Percentiles rank a stretch among this genome's conserved stretches.
phyloP scores from a whole-genome alignment of 1,140 invertebrate species.

The Ceratina calcarata region DNA sequence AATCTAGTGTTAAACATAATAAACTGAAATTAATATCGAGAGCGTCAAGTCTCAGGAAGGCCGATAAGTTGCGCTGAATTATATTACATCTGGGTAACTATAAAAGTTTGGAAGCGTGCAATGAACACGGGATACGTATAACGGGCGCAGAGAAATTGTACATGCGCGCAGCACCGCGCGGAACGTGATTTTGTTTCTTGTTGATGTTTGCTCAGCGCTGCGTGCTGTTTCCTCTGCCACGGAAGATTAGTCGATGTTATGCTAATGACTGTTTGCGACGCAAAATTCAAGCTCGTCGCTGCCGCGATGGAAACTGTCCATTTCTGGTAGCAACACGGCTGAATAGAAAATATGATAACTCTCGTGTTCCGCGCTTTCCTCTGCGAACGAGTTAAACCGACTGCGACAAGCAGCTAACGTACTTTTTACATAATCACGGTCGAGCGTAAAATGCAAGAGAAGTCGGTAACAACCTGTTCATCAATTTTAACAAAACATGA shows the following conservation, averaged over 20 bases:
- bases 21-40: neutral
- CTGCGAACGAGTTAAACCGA: no score
- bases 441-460: no score
- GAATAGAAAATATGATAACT: no score
- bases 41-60: neutral
- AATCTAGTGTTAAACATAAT: no score
- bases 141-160: neutral
- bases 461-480: no score
- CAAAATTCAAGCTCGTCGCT: conserved; percentile 1
- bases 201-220: neutral
- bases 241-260: conserved; percentile 9
- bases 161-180: no score
- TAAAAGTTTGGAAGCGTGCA: neutral
- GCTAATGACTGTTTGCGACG: conserved; percentile 4
- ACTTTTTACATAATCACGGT: no score
- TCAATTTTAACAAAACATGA: no score
- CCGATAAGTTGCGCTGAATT: neutral
- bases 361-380: no score
- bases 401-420: no score
- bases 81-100: neutral
- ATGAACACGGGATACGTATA: neutral
- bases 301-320: neutral
- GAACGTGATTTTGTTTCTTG: conserved; percentile 15
- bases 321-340: no score
- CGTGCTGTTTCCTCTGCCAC: conserved; percentile 8